Base-by-base conservation (phyloP, 2,797 vertebrate species). In the Spheniscus humboldti region DNA sequence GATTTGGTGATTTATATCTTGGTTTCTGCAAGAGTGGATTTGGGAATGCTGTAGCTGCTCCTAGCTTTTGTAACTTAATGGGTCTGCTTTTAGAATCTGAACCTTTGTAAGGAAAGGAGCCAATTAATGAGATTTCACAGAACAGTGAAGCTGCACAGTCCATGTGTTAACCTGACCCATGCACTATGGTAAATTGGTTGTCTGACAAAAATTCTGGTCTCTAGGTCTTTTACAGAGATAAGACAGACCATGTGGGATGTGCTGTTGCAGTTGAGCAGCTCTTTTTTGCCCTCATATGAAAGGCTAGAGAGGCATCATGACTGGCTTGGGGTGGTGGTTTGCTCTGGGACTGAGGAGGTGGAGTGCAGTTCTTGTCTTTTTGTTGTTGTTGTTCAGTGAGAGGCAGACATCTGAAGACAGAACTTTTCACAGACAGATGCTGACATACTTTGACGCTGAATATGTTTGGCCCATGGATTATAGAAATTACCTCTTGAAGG, bases 111-210 rank as follows among this genome's bases (percentile, higher is more conserved):
- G 50, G 63, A 69, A 69, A 39, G 47, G 33, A 93, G 20, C 7
- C 47, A 9, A 3, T 76, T 52, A 55, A 55, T 24, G 48, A 55
- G 27, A 35, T 19, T 74, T 73, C 2, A 30, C 82, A 13, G 19
- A 86, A 14, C 30, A 48, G 25, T 48, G 50, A n/a, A 31, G 45
- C 60, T 0, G 0, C n/a, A 35, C 8, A 24, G 71, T 60, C 56
- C 0, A 0, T 31, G n/a, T 66, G 23, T 80, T 91, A 47, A 27
- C 53, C 17, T 68, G 60, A 33, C 11, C 35, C 16, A 0, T 19
- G 47, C 13, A 1, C 47, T 53, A 3, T 37, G 17, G 18, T 87
- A 13, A 63, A 45, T 59, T 41, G 41, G 12, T 67, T 92, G 41
- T 71, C 81, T 94, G 87, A 63, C 30, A 86, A 10, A 35, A 84